Evolutionary conservation across 2,888 invertebrate species (phyloP), one percentile per base, ranked within the genome.

Genomic region (Melanostoma mellinum): DNA sequence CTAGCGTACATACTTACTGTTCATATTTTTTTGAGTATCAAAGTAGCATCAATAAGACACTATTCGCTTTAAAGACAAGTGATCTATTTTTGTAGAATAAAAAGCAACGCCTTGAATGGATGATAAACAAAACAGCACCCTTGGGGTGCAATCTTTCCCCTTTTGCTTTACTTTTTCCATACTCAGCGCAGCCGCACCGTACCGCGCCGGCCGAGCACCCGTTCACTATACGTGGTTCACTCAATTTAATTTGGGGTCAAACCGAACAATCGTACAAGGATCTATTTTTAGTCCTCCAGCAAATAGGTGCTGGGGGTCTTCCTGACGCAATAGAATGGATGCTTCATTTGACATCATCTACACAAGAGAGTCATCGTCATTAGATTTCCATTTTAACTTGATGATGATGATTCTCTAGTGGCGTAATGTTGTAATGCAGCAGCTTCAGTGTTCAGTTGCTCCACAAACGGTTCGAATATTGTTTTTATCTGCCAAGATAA

Each of bases 281-380:
- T 79, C 78, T 84, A 84, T 75, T 71, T 78, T 55, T 84, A 84
- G 71, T 46, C 6, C 33, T 48, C 35, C 8, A 60, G 60, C 55
- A 76, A 60, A 65, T 75, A 78, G 78, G 84, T 84, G 84, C 84
- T 84, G 84, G 84, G 84, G 84, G 84, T 84, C 84, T 71, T 84
- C 74, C 78, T 74, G 84, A 75, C 40, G 84, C 74, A 84, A 84
- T 84, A 78, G 84, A 78, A 79, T 71, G 67, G 61, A 84, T 84
- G 79, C 84, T 75, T 71, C 78, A 75, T 79, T 84, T 84, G 78
- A 84, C 78, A 84, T 75, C 78, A 61, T 84, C 79, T 74, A 73
- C 78, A 60, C 46, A 52, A 60, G 48, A 74, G 78, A 74, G 38
- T 84, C 53, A 50, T 58, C 74, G 74, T 75, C 74, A 78, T 84